Evolutionary conservation across 2,113 vertebrate species (phyloP).

Genomic region (Spermophilus dauricus): DNA sequence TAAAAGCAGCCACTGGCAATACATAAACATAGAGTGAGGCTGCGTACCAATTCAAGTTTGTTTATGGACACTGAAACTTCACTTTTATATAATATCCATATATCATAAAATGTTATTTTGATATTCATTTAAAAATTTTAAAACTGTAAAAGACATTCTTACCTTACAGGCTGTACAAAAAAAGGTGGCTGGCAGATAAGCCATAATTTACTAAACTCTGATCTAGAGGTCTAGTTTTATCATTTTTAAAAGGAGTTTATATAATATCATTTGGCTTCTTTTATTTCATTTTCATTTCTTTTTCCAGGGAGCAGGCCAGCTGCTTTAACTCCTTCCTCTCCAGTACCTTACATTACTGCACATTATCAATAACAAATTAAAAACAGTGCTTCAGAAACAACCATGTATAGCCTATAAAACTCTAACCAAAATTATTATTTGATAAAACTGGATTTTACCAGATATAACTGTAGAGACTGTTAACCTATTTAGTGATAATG

Average conservation of each 20-base stretch:
- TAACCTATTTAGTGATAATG: background rate
- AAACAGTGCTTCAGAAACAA: background rate
- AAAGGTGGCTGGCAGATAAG: background rate
- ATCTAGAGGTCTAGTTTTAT: background rate
- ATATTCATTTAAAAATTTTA: background rate
- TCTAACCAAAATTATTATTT: background rate
- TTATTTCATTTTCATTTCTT: background rate
- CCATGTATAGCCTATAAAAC: background rate
- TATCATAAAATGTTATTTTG: background rate
- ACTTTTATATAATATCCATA: background rate
- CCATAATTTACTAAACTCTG: background rate
- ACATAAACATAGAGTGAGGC: background rate
- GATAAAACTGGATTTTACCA: background rate
- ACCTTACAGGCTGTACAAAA: background rate
- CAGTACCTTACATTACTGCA: background rate
- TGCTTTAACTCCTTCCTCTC: background rate
- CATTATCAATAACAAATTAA: background rate
- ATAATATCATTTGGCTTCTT: background rate
- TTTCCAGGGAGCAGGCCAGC: background rate
- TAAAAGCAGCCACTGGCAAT: background rate
- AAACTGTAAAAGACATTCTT: background rate
- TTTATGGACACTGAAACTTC: background rate
- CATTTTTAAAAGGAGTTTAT: background rate
- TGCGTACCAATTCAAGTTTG: background rate
- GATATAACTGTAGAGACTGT: background rate